These are phyloP conservation scores for Ips nitidus DNA, from an alignment of 1,140 invertebrate species.

Conservation along the genomic window DNA sequence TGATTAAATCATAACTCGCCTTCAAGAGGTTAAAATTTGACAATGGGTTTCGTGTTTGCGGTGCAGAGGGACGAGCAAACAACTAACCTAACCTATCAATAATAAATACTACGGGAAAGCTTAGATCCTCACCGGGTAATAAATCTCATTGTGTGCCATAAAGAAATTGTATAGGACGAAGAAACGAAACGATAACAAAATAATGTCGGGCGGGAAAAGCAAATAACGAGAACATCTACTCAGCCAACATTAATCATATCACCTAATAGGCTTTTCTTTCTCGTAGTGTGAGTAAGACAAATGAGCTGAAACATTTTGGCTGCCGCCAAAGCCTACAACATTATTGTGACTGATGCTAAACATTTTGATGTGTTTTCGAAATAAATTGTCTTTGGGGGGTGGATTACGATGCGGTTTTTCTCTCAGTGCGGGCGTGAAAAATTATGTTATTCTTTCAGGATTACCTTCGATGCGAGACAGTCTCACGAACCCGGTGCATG, in stretches of 20 bases:
- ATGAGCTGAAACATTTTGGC: conserved; percentile 18
- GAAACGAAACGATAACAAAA: conserved; percentile 15
- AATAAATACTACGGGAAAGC: no score
- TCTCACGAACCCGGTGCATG: conserved; percentile 53
- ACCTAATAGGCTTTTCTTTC: conserved; percentile 19
- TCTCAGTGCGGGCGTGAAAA: neutral
- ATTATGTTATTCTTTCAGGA: conserved; percentile 40
- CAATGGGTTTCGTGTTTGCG: neutral
- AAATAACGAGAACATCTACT: conserved; percentile 22
- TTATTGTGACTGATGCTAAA: conserved; percentile 29
- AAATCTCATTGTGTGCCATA: conserved; percentile 3
- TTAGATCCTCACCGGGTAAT: neutral
- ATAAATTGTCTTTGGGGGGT: no score
- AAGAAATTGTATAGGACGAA: neutral
- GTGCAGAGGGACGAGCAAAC: no score
- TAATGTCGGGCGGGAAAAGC: conserved; percentile 8
- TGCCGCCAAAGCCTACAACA: conserved; percentile 25
- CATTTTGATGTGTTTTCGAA: conserved; percentile 13
- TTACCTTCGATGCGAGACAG: conserved; percentile 51
- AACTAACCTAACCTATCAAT: no score
- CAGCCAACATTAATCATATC: conserved; percentile 29
- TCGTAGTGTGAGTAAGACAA: conserved; percentile 27
- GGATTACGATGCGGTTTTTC: neutral
- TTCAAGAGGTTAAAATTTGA: conserved; percentile 22
- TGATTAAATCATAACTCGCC: conserved; percentile 33